Conservation (phyloP, 2,113 vertebrate species). For the Eulemur macaco region DNA sequence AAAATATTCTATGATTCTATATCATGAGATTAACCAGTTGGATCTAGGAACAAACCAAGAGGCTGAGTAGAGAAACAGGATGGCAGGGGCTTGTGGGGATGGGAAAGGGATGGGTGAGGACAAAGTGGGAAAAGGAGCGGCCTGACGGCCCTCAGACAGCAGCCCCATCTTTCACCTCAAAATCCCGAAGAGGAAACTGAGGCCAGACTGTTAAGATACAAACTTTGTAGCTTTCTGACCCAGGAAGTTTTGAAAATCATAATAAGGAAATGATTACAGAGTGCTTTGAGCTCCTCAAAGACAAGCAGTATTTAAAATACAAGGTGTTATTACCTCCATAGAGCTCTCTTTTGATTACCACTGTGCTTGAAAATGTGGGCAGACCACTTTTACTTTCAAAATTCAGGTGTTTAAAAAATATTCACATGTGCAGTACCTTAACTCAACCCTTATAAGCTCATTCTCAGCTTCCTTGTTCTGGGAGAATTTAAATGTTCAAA, state of each 20-base stretch:
- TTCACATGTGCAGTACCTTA: conserved; percentile 52
- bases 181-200: conserved; percentile 57
- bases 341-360: conserved; percentile 70
- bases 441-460: conserved; percentile 46
- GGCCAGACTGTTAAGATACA: conserved; percentile 7
- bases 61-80: not conserved
- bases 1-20: not conserved
- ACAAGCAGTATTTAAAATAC: conserved; percentile 73
- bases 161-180: not conserved
- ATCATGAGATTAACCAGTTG: not conserved
- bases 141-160: not conserved
- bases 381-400: conserved; percentile 76
- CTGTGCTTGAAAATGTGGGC: conserved; percentile 73
- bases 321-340: conserved; percentile 74
- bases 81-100: not conserved
- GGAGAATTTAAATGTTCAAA: conserved; percentile 72
- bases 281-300: conserved; percentile 65
- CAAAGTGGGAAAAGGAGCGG: rapidly evolving
- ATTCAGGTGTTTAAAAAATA: conserved; percentile 66
- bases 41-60: not conserved
- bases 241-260: conserved; percentile 73
- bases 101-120: rapidly evolving
- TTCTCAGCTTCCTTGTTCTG: conserved; percentile 63
- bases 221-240: conserved; percentile 77
- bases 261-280: conserved; percentile 76